A percentile compares a stretch with the other conserved stretches of the same genome.
phyloP scores from a whole-genome alignment of 2,888 invertebrate genomes.

The Pollenia amentaria region DNA sequence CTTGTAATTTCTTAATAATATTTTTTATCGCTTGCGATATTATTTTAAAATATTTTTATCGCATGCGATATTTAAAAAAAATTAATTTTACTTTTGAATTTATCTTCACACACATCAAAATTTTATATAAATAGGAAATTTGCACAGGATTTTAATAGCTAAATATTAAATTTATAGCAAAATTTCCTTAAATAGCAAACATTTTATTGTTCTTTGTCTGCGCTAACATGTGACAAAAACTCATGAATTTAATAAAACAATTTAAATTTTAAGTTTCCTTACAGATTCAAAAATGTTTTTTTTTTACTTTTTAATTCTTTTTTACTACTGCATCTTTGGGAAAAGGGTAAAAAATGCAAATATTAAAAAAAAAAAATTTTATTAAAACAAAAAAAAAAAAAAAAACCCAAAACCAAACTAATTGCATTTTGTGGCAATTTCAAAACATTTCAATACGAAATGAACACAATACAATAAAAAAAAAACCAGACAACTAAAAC shows the following conservation, averaged over 20 bases:
- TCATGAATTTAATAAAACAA: constrained; percentile 1
- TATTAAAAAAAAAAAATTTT: not conserved
- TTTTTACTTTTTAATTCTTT: not conserved
- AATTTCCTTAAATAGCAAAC: not conserved
- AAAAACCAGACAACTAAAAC: not conserved
- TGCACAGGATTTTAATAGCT: too few species aligned
- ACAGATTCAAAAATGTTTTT: not conserved
- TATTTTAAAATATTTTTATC: too few species aligned
- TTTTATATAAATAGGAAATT: too few species aligned
- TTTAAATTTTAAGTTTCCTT: not conserved
- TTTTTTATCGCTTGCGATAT: too few species aligned
- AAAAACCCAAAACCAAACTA: constrained; percentile 50
- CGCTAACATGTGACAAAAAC: not conserved
- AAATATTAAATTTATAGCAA: too few species aligned
- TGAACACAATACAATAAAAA: constrained; percentile 11
- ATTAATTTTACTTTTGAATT: too few species aligned
- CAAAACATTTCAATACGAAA: constrained; percentile 34
- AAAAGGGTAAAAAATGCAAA: constrained; percentile 4
- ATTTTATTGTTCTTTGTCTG: not conserved
- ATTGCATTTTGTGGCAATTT: constrained; percentile 68
- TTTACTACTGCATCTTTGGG: not conserved
- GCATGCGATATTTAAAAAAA: too few species aligned
- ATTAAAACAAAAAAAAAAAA: constrained; percentile 2
- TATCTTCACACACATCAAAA: too few species aligned
- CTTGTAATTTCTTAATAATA: too few species aligned